Evolutionary conservation across 2,888 invertebrate genomes (phyloP).

Genomic region (Chromoteleia sp.): DNA sequence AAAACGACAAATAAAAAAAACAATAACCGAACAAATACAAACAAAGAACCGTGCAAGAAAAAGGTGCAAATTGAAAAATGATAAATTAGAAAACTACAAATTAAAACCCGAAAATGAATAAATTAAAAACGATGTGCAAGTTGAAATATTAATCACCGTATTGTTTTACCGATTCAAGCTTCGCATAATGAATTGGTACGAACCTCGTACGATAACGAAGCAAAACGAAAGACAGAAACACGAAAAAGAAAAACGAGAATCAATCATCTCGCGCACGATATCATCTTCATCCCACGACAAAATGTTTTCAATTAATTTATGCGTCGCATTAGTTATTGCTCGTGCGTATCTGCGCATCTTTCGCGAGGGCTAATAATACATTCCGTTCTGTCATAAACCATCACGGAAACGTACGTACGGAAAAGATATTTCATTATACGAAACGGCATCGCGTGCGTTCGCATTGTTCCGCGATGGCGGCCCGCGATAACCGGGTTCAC

Average conservation of each 20-base stretch:
- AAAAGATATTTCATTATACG: constrained; percentile 31
- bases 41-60: too few species aligned
- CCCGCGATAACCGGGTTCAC: constrained; percentile 40
- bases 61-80: too few species aligned
- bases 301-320: constrained; percentile 53
- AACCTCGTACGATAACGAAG: too few species aligned
- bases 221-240: too few species aligned
- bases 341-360: constrained; percentile 43
- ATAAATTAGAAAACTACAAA: too few species aligned
- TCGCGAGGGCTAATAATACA: constrained; percentile 32
- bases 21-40: too few species aligned
- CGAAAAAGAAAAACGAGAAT: constrained; percentile 7
- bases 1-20: too few species aligned
- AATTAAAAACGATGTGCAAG: too few species aligned
- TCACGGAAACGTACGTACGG: constrained; percentile 30
- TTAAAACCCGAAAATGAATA: too few species aligned
- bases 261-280: background rate
- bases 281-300: constrained; percentile 8
- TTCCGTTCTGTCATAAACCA: constrained; percentile 48
- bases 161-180: too few species aligned
- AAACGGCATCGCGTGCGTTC: constrained; percentile 41
- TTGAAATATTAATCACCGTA: too few species aligned
- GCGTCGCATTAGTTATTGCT: constrained; percentile 48
- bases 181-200: too few species aligned
- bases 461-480: constrained; percentile 47